These are phyloP conservation scores for Strix uralensis DNA, from an alignment of 2,113 vertebrate genomes.

Conservation along the genomic window DNA sequence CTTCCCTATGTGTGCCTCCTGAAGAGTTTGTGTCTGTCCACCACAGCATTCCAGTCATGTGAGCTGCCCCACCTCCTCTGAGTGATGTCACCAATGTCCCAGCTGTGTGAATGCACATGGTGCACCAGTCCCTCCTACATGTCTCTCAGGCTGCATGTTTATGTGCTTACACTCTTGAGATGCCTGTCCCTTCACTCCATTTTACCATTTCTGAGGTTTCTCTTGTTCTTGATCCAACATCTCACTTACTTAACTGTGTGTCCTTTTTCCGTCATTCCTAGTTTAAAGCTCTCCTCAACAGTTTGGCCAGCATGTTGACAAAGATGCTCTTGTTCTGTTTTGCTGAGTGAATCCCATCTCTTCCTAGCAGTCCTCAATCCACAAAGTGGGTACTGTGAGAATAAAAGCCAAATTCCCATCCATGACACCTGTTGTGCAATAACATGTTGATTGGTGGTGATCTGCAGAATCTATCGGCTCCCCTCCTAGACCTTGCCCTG, in stretches of 20 bases:
- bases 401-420: not conserved
- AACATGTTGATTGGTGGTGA: rapidly evolving
- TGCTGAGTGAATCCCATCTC: not conserved
- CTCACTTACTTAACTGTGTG: not conserved
- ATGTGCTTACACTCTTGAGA: not conserved
- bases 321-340: not conserved
- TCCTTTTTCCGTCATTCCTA: not conserved
- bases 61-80: not conserved
- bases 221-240: not conserved
- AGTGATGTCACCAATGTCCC: not conserved
- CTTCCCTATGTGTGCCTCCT: not conserved
- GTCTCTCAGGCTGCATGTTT: not conserved
- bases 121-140: not conserved
- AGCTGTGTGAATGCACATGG: not conserved
- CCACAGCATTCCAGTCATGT: rapidly evolving
- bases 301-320: not conserved
- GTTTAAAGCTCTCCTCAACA: not conserved
- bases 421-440: not conserved
- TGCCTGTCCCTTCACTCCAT: not conserved
- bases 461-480: not conserved
- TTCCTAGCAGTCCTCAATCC: not conserved
- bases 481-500: not conserved
- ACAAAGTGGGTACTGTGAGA: not conserved
- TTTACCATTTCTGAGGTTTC: not conserved
- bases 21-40: not conserved